Evolutionary conservation across 2,797 vertebrate genomes (phyloP), one percentile per base, ranked within the genome.

Genomic region (Parauchenoglanis punctatus): DNA sequence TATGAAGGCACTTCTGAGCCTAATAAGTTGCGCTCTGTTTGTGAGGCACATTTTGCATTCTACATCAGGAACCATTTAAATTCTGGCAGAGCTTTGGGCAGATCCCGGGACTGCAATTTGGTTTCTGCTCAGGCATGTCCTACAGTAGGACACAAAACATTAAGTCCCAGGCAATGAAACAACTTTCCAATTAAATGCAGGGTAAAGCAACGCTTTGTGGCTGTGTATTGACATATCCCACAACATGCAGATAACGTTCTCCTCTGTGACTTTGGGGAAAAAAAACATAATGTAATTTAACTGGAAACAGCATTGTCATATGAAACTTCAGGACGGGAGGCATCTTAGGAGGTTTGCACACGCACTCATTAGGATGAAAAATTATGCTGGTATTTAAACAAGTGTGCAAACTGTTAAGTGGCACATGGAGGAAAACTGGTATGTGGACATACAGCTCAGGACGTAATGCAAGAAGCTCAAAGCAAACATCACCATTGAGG

Each of bases 331-430:
- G 72, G 90, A 93, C 90, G 91, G 88, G 90, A 81, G 92, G 89
- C 91, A 90, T 93, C 92, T 94, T 91, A 92, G 92, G 92, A 95
- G 90, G 91, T 15, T 76, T 89, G 93, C 92, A 93, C 92, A 89
- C 86, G 89, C 75, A 92, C 92, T 93, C 94, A 94, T 95, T 95
- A 94, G 90, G 92, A 94, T 95, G 94, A 96, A 87, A 90, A 93
- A 95, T 94, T 92, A 92, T 88, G 91, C 91, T 95, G 94, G 93
- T 95, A 95, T 96, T 95, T 95, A 94, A 94, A 93, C 92, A 93
- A 91, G 92, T 85, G 91, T 61, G 77, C 56, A 81, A 81, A 25
- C 31, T 46, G 58, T 81, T 31, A 91, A 13, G 92, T 58, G 46
- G 86, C 85, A 76, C 31, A 56, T 67, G 81, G 84, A 87, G 87